phyloP scores from a whole-genome alignment of 2,888 invertebrate genomes.

The Zaprionus lineosus region DNA sequence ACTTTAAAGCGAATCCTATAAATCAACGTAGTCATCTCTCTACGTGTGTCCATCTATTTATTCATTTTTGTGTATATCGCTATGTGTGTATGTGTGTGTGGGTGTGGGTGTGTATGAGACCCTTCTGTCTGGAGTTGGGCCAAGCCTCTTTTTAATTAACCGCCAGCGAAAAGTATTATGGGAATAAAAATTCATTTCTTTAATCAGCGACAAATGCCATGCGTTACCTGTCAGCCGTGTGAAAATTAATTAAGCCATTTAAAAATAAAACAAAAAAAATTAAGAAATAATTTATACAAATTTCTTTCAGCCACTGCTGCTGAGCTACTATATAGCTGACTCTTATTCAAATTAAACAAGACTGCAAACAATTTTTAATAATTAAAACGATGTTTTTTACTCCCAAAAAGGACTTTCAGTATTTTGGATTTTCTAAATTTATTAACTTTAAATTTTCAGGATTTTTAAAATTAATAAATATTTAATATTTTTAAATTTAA shows the following conservation, averaged over 20 bases:
- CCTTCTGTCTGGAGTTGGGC: constrained; percentile 24
- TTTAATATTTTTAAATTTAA: too few species aligned
- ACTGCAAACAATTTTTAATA: too few species aligned
- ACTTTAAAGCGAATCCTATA: constrained; percentile 58
- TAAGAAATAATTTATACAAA: neutral
- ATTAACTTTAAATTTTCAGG: too few species aligned
- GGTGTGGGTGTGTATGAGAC: neutral
- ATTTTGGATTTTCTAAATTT: too few species aligned
- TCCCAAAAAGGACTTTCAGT: too few species aligned
- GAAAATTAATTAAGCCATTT: neutral
- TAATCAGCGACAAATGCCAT: constrained; percentile 37
- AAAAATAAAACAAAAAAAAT: neutral
- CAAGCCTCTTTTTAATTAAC: constrained; percentile 56
- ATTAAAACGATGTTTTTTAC: too few species aligned
- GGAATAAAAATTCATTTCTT: constrained; percentile 34
- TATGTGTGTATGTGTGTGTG: neutral
- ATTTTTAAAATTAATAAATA: too few species aligned
- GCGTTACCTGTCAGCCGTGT: constrained; percentile 19
- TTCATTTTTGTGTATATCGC: neutral
- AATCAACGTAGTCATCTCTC: constrained; percentile 63
- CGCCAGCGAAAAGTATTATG: constrained; percentile 16
- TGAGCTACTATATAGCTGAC: too few species aligned
- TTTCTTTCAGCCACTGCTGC: too few species aligned
- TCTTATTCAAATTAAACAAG: too few species aligned
- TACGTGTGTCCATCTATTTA: neutral